Base-by-base conservation (phyloP, 2,797 vertebrate species). In the Siniperca scherzeri region DNA sequence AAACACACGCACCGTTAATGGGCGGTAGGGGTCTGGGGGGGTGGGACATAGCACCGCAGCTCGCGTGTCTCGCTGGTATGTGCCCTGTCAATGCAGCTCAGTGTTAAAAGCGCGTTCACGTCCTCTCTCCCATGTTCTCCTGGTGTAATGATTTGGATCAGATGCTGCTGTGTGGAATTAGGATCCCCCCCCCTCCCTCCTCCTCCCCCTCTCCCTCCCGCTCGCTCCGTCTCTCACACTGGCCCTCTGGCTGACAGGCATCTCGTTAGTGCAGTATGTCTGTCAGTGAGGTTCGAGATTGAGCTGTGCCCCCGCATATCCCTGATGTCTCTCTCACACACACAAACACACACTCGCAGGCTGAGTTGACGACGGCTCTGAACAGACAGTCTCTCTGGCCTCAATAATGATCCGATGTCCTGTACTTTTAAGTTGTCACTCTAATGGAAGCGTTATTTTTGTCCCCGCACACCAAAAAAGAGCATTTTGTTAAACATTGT, bases 241-340 rank as follows among this genome's bases (percentile, higher is more conserved):
- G 88, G 80, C 92, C 93, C 91, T 93, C 91, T 92, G 92, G 94
- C 94, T 95, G 94, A 95, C 94, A 94, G 92, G 91, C 93, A 87
- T 95, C 93, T 95, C 93, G 91, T 95, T 95, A 94, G 93, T 89
- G 92, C 92, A 88, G 90, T 89, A 81, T 94, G 93, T 94, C 94
- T 95, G 94, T 94, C 94, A 93, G 91, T 86, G 92, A 89, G 91
- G 87, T 91, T 88, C 68, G 88, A 93, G 93, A 95, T 94, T 93
- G 94, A 95, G 93, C 91, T 92, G 93, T 94, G 92, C 93, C 94
- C 94, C 89, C 92, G 90, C 91, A 91, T 88, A 90, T 91, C 92
- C 88, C 92, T 84, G 87, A 91, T 89, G 77, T 90, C 83, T 91
- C 83, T 78, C 83, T 65, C 79, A 0, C 80, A 69, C 62, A 60